These are phyloP conservation scores for Fragum fragum DNA, from an alignment of 2,888 invertebrate species.

Conservation along the genomic window DNA sequence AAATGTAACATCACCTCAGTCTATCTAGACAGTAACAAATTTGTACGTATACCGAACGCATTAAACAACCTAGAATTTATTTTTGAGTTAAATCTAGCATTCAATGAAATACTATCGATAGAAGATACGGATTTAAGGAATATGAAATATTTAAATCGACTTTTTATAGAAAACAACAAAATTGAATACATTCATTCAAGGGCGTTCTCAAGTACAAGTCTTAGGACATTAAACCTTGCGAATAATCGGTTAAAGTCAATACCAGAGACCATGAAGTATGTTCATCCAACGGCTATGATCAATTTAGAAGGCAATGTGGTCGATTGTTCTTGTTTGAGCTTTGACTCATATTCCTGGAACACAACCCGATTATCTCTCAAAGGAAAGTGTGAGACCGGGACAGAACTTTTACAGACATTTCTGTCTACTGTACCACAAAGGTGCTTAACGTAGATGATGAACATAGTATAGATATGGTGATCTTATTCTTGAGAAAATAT, in stretches of 20 bases:
- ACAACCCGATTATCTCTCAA: not conserved
- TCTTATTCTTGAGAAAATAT: no score
- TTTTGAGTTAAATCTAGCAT: not conserved
- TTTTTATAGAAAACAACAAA: not conserved
- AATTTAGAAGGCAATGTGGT: not conserved
- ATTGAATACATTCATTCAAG: not conserved
- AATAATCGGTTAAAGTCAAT: not conserved
- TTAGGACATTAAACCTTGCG: not conserved
- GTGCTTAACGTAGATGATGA: not conserved
- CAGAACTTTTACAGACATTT: constrained; percentile 6
- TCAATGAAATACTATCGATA: not conserved
- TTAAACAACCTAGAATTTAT: not conserved
- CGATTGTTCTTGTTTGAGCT: not conserved
- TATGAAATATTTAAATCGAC: not conserved
- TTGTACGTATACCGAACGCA: constrained; percentile 3
- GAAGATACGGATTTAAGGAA: constrained; percentile 2
- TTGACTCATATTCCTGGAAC: not conserved
- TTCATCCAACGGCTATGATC: not conserved
- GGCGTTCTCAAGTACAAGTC: not conserved
- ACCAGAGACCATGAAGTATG: not conserved
- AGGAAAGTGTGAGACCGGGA: not conserved
- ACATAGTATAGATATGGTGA: no score
- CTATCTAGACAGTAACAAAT: not conserved
- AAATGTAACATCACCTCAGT: not conserved
- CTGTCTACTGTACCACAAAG: not conserved